phyloP scores from a whole-genome alignment of 2,888 invertebrate genomes.

The Chymomyza fuscimana region DNA sequence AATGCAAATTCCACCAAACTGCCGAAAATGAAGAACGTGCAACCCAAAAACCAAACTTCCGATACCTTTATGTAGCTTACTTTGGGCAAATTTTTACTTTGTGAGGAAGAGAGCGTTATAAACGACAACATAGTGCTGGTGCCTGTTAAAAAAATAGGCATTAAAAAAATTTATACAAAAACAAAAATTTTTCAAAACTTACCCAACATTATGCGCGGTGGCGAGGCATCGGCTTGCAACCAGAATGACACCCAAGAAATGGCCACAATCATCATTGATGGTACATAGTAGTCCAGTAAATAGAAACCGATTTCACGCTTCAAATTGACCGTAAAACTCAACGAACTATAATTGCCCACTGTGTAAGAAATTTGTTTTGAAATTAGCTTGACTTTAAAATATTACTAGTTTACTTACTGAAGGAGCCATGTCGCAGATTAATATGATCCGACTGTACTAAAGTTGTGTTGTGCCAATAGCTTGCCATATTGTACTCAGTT shows the following conservation, averaged over 20 bases:
- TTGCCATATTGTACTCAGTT: conserved; percentile 72
- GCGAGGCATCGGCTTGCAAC: conserved; percentile 75
- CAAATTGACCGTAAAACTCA: conserved; percentile 73
- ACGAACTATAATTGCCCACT: conserved; percentile 55
- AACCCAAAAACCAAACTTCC: conserved; percentile 75
- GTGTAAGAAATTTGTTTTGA: neutral
- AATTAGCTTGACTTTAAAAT: neutral
- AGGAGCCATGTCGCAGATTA: conserved; percentile 73
- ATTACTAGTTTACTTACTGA: conserved; percentile 51
- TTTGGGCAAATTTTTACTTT: conserved; percentile 75
- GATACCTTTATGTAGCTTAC: conserved; percentile 77
- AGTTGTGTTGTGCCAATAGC: conserved; percentile 67
- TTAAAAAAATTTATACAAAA: neutral
- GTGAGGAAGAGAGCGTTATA: conserved; percentile 73
- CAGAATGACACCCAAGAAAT: conserved; percentile 77
- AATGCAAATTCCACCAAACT: conserved; percentile 76
- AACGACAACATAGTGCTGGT: conserved; percentile 77
- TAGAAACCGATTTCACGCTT: conserved; percentile 76
- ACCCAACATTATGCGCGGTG: conserved; percentile 76
- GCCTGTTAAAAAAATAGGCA: conserved; percentile 42
- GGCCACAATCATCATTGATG: conserved; percentile 78
- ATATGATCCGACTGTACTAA: conserved; percentile 64
- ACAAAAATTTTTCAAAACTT: conserved; percentile 11
- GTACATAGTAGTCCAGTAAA: conserved; percentile 74
- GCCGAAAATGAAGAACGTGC: conserved; percentile 76